A percentile compares a stretch with the other conserved stretches of the same genome.
Evolutionary conservation across 2,113 vertebrate genomes (phyloP).

Genomic region (Garra rufa): DNA sequence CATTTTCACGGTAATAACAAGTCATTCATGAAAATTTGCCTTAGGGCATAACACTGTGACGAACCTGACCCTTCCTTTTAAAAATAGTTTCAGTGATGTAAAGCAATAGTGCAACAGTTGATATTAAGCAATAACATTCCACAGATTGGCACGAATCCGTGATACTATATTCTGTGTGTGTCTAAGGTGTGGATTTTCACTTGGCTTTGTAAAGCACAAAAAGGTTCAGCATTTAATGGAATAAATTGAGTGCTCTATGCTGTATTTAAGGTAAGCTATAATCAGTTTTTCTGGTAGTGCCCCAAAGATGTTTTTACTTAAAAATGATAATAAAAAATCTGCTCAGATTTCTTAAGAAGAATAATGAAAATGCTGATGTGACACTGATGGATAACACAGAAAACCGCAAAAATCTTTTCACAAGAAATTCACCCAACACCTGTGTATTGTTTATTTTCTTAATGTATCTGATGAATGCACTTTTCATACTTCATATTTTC

Average conservation of each 20-base stretch:
- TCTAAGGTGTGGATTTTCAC: conserved; percentile 11
- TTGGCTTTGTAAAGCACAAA: neutral
- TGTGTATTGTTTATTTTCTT: neutral
- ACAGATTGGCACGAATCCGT: neutral
- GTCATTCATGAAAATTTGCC: neutral
- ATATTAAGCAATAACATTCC: neutral
- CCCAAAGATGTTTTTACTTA: neutral
- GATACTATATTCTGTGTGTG: neutral
- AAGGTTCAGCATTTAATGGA: neutral
- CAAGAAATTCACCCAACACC: neutral
- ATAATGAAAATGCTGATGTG: neutral
- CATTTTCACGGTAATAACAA: neutral
- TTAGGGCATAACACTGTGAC: neutral
- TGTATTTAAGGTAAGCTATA: neutral
- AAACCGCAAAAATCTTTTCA: neutral
- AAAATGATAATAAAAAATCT: neutral
- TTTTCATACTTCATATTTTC: neutral
- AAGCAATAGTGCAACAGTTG: neutral
- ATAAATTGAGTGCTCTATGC: too few species aligned
- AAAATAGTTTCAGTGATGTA: conserved; percentile 7
- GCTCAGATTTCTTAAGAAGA: neutral
- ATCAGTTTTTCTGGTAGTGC: neutral
- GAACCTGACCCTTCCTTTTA: neutral
- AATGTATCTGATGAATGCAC: neutral
- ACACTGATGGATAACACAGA: neutral